Conservation (phyloP, 2,888 invertebrate species). For the Rapana venosa region DNA sequence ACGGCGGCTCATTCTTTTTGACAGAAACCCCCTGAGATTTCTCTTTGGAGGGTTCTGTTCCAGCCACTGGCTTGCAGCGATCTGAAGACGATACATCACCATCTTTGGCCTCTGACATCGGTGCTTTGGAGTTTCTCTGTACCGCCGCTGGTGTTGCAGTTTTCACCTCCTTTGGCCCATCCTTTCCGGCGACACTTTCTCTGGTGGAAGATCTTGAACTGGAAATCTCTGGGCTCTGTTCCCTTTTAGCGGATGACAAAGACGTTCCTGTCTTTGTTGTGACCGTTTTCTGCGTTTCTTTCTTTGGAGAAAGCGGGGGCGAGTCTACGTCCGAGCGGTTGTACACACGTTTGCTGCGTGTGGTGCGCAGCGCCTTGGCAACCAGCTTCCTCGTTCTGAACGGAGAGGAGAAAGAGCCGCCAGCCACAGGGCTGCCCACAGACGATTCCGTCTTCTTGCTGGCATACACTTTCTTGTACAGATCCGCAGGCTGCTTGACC, state of each 20-base stretch:
- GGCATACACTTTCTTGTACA: conserved; percentile 20
- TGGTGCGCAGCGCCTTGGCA: conserved; percentile 14
- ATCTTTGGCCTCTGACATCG: background rate
- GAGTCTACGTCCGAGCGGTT: background rate
- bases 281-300: background rate
- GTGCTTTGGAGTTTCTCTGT: background rate
- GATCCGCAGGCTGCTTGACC: background rate
- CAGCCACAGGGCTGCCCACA: background rate
- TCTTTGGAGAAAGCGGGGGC: background rate
- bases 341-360: conserved; percentile 29
- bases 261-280: background rate
- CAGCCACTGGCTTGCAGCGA: background rate
- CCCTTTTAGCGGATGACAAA: background rate
- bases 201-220: background rate
- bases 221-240: background rate
- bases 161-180: background rate
- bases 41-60: background rate
- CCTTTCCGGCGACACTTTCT: background rate
- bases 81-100: background rate
- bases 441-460: background rate
- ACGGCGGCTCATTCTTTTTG: background rate
- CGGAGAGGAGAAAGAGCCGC: background rate
- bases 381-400: conserved; percentile 2
- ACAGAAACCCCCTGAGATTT: background rate
- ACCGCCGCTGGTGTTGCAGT: background rate